Evolutionary conservation across 2,888 invertebrate species (phyloP).

Genomic region (Cheilosia vulpina): DNA sequence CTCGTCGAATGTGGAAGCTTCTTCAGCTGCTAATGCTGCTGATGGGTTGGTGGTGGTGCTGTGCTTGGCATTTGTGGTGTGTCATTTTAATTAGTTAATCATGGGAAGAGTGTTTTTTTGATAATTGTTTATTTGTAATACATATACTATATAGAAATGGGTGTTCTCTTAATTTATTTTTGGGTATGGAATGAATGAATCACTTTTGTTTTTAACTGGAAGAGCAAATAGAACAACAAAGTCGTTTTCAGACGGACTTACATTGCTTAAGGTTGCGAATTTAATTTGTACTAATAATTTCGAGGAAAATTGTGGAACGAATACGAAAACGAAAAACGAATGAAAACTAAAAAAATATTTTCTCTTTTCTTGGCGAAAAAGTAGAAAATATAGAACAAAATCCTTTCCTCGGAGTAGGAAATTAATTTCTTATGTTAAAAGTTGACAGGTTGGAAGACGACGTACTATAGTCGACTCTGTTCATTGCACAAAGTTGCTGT

Average conservation of each 20-base stretch:
- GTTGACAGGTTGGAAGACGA: background rate
- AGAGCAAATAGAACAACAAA: background rate
- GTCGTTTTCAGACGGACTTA: background rate
- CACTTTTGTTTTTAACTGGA: slow-evolving; percentile 40
- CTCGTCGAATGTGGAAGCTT: slow-evolving; percentile 1
- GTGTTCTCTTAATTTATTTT: too few relatives aligned
- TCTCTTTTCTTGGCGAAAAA: background rate
- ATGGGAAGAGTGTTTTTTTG: background rate
- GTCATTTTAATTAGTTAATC: slow-evolving; percentile 28
- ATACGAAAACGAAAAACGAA: background rate
- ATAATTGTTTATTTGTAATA: slow-evolving; percentile 3
- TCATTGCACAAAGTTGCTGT: background rate
- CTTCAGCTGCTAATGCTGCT: background rate
- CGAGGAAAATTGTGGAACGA: background rate
- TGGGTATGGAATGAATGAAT: slow-evolving; percentile 34
- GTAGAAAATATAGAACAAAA: slow-evolving; percentile 3
- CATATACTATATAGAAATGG: background rate
- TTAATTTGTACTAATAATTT: background rate
- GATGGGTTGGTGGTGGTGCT: too few relatives aligned
- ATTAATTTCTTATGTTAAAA: background rate
- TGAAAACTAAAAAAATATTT: background rate
- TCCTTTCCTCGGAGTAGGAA: slow-evolving; percentile 4
- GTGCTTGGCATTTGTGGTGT: background rate
- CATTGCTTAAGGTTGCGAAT: background rate
- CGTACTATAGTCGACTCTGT: background rate